phyloP scores from a whole-genome alignment of 2,888 invertebrate species.

The Rhorus exstirpatorius region DNA sequence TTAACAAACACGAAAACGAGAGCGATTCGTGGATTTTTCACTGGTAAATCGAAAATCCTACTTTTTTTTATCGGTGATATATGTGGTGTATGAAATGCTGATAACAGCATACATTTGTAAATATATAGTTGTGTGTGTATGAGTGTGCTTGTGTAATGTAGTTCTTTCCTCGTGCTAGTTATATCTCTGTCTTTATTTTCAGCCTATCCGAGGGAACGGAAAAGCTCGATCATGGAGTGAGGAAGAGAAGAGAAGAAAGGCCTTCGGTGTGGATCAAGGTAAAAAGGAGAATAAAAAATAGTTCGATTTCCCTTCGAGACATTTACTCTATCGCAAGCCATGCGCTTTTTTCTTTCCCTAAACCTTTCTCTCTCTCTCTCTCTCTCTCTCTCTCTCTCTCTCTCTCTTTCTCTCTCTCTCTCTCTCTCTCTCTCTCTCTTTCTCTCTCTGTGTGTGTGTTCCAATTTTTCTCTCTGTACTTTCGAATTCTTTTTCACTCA shows the following conservation, averaged over 20 bases:
- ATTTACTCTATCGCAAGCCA: slow-evolving; percentile 50
- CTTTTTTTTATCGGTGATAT: slow-evolving; percentile 32
- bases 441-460: no score
- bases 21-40: slow-evolving; percentile 13
- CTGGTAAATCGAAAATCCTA: slow-evolving; percentile 3
- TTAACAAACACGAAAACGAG: slow-evolving; percentile 42
- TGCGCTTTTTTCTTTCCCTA: slow-evolving; percentile 7
- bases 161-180: slow-evolving; percentile 13
- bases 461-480: slow-evolving; percentile 13
- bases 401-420: background rate
- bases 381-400: background rate
- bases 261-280: slow-evolving; percentile 44
- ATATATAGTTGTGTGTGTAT: slow-evolving; percentile 11
- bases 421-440: no score
- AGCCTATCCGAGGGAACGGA: slow-evolving; percentile 42
- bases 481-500: slow-evolving; percentile 4
- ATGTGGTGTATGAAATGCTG: slow-evolving; percentile 8
- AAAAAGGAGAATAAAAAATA: slow-evolving; percentile 58
- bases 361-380: background rate
- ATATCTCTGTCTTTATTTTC: slow-evolving; percentile 31
- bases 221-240: slow-evolving; percentile 33
- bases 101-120: slow-evolving; percentile 17
- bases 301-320: slow-evolving; percentile 61
- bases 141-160: slow-evolving; percentile 8
- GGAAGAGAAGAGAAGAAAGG: slow-evolving; percentile 10